Base-by-base conservation (phyloP, 2,113 vertebrate species). In the Paracanthobrama guichenoti region DNA sequence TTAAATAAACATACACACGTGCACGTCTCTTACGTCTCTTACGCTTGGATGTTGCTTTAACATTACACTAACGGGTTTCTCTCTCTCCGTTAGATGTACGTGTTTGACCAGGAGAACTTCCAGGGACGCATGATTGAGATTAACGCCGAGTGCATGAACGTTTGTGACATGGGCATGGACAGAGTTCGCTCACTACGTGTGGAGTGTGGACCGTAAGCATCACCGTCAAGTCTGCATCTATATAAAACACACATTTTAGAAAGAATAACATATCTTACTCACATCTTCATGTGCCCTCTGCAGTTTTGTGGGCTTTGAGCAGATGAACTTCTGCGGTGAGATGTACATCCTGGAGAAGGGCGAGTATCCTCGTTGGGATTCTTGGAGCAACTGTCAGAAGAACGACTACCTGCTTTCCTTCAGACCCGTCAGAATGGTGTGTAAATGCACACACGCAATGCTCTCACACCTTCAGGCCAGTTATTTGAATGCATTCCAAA, bases 281-380 rank as follows among this genome's bases (percentile, higher is more conserved):
- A 10, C 3, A 71, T 28, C 77, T 69, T 89, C 26, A 46, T 69
- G 20, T 79, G 3, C 20, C 2, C 50, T 84, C 53, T 82, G 59
- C 64, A 95, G 95, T 78, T 95, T 94, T 24, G 94, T 95, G 82
- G 94, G 92, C 81, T 95, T 93, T 0, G 95, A 95, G 92, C 94
- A 95, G 94, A 95, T 95, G 93, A 95, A 92, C 90, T 94, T 95
- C 93, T 94, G 94, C 1, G 95, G 95, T 46, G 95, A 95, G 90
- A 95, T 95, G 94, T 95, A 95, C 91, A 93, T 95, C 89, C 93
- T 95, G 92, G 95, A 95, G 92, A 95, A 95, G 91, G 95, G 95
- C 26, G 94, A 95, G 88, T 95, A 95, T 74, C 94, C 95, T 48
- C 94, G 94, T 84, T 95, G 95, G 95, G 94, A 95, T 86, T 95